Evolutionary conservation across 2,888 invertebrate genomes (phyloP), one percentile per base, ranked within the genome.

Genomic region (Drosophila tanythrix): DNA sequence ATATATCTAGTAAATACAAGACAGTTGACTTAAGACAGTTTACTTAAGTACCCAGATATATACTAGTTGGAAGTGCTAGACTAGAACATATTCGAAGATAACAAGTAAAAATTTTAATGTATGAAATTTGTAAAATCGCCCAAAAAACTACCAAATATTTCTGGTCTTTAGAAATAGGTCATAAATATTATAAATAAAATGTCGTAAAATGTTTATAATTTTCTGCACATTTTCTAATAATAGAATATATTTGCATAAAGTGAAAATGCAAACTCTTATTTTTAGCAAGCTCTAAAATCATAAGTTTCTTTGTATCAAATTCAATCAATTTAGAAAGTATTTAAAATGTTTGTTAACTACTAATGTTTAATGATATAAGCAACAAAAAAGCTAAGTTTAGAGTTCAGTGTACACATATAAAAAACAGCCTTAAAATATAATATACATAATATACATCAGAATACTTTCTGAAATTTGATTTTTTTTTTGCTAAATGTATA

Each of bases 61-160:
- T n/a, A 38, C 38, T 18, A 38, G 8, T 38, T 38, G 38, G 2
- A 0, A 18, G 7, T n/a, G n/a, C 1, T 40, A n/a, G 0, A n/a
- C 10, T 38, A n/a, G 1, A 3, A 53, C n/a, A 64, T 68, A 57
- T 62, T 56, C 21, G 59, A 33, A 46, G 27, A 31, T 56, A 4
- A 38, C 18, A 18, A 8, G 13, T 21, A 21, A 1, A 21, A 35
- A 35, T 13, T 2, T 38, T 3, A 18, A 38, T 10, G 0, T 4
- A 4, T 40, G 40, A n/a, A 40, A 18, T 18, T 38, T 1, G 18
- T 38, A 0, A 18, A 40, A 40, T 40, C 1, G 2, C 5, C 4
- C 4, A n/a, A n/a, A 40, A 40, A 40, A 5, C 2, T n/a, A 40
- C 2, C n/a, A 38, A 10, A 10, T 10, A 4, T 0, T n/a, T n/a